These are phyloP conservation scores for Acanthosepion lycidas DNA, from an alignment of 2,888 invertebrate species.

Conservation along the genomic window DNA sequence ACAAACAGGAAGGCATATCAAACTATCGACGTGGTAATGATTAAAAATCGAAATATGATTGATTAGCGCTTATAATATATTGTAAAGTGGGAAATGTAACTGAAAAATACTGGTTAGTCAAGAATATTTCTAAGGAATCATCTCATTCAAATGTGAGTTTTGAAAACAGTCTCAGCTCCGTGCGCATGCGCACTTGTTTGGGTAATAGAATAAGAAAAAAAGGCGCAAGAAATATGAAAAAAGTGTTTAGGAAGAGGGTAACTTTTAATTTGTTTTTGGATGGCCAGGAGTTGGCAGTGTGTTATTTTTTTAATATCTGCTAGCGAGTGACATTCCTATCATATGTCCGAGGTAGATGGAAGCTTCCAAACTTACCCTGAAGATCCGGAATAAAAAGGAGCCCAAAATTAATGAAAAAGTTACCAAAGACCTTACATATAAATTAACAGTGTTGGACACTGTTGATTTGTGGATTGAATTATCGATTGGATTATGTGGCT, in stretches of 20 bases:
- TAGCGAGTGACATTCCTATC: background rate
- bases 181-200: no score
- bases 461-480: background rate
- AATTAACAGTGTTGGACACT: background rate
- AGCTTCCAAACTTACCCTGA: background rate
- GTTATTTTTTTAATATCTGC: background rate
- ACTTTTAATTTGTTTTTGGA: background rate
- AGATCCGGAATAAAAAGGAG: background rate
- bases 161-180: no score
- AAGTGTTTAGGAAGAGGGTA: background rate
- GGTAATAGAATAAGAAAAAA: background rate
- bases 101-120: no score
- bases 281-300: background rate
- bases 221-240: background rate
- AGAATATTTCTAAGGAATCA: no score
- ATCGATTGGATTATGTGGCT: background rate
- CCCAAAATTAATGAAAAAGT: background rate
- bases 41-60: no score
- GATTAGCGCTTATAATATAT: no score
- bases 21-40: no score
- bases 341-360: background rate
- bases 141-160: no score
- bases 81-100: no score
- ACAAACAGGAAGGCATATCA: no score
- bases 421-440: background rate